Evolutionary conservation across 2,113 vertebrate genomes (phyloP), one percentile per base, ranked within the genome.

Genomic region (Psilopsiagon aurifrons): DNA sequence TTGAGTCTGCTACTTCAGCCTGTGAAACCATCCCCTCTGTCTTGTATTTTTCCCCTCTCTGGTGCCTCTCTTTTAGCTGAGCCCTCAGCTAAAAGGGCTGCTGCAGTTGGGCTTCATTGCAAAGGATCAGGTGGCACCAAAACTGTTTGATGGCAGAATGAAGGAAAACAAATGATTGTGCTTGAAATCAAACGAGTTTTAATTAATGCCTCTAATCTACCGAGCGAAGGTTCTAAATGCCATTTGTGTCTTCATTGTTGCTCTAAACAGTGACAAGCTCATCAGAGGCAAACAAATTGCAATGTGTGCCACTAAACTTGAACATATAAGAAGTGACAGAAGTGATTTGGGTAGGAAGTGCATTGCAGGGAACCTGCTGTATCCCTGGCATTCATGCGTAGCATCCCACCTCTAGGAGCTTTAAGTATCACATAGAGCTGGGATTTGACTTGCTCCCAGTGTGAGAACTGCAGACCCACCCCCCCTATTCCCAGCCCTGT

Each of bases 161-260:
- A 85, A 94, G 83, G 89, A 83, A 60, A 85, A 37, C 70, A 75
- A 92, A 77, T 94, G 29, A 55, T 95, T 7, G 0, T 89, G 78
- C 37, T 66, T 95, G 66, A 82, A 91, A 95, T 97, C 57, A 86
- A 79, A 90, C 76, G 78, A 67, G 43, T 57, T 95, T 96, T 94
- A 86, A 76, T 96, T 94, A 96, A 86, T 77, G 51, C 29, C 5
- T 96, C 95, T 97, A 91, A 96, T 94, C 81, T 91, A 49, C 64
- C 39, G 91, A 39, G 76, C 79, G 73, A 54, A 95, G 94, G 75
- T 94, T 92, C 94, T 49, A 77, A 93, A 95, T 93, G 87, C 52
- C 91, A 82, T 94, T 96, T 91, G 43, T 91, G 75, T 49, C 39
- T 81, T 92, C 67, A 13, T 71, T 88, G 79, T 95, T 83, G 39